Conservation (phyloP, 2,113 vertebrate genomes). For the Meriones unguiculatus region DNA sequence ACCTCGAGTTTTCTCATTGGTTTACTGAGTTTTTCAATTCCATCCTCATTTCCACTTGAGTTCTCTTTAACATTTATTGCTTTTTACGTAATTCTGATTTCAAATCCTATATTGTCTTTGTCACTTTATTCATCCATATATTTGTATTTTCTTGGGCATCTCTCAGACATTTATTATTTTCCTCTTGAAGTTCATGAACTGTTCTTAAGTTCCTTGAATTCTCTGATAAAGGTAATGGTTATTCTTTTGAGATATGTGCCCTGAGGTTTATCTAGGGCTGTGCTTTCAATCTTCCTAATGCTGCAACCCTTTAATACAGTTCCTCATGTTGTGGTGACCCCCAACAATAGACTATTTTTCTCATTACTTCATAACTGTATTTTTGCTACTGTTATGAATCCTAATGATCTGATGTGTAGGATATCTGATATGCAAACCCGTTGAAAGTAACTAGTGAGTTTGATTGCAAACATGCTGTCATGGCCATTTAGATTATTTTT, state of each 20-base stretch:
- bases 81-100: no score
- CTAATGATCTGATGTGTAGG: no score
- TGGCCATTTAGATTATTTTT: no score
- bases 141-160: neutral
- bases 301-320: neutral
- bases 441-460: no score
- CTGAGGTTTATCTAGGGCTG: neutral
- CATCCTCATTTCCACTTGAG: neutral
- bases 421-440: no score
- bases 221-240: neutral
- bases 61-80: neutral
- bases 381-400: no score
- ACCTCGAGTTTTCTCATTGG: neutral
- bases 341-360: no score
- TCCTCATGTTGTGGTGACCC: neutral
- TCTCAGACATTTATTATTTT: neutral
- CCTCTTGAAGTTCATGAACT: neutral
- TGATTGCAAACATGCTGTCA: no score
- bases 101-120: neutral
- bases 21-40: neutral
- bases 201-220: neutral
- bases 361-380: no score
- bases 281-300: neutral
- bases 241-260: neutral
- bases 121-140: neutral